Evolutionary conservation across 2,113 vertebrate species (phyloP), one percentile per base, ranked within the genome.

Genomic region (Reinhardtius hippoglossoides): DNA sequence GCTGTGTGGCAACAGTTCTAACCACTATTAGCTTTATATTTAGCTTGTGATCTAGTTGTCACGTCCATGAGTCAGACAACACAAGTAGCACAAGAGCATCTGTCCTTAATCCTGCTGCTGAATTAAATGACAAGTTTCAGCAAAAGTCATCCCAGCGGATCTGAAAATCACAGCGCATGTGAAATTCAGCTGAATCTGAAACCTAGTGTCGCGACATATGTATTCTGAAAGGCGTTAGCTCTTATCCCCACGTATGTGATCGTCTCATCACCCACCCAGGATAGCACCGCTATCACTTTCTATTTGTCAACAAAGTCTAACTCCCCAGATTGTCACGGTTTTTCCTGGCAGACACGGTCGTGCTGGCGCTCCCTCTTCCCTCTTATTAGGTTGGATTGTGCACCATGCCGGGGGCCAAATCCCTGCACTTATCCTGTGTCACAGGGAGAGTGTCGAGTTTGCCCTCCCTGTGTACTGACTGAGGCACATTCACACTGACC

Each of bases 221-320:
- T 57, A 40, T 78, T 66, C 52, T 78, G 58, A 35, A 57, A 71
- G 21, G n/a, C 27, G 60, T 79, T 80, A 77, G 31, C 5, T 20
- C 9, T 21, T 8, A 61, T 68, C 67, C 67, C 1, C 1, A n/a
- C n/a, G 7, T 16, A 21, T 27, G 37, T 50, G 7, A 78, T 70
- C 35, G 0, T 61, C 59, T 71, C 0, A 3, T 70, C 67, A 65
- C 58, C 46, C 50, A 10, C 65, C 54, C 56, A 63, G 69, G 21
- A 76, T 70, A 62, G 67, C 0, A 3, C 54, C 0, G 18, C 78
- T 20, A 71, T 88, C 64, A 18, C 21, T 72, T 44, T 71, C 40
- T 0, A 71, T 74, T 60, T 68, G 71, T 88, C 86, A 76, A 21
- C 62, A 75, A 64, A 67, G 48, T 66, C 59, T 35, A 44, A 26